phyloP scores from a whole-genome alignment of 2,113 vertebrate genomes.

The Taxidea taxus region DNA sequence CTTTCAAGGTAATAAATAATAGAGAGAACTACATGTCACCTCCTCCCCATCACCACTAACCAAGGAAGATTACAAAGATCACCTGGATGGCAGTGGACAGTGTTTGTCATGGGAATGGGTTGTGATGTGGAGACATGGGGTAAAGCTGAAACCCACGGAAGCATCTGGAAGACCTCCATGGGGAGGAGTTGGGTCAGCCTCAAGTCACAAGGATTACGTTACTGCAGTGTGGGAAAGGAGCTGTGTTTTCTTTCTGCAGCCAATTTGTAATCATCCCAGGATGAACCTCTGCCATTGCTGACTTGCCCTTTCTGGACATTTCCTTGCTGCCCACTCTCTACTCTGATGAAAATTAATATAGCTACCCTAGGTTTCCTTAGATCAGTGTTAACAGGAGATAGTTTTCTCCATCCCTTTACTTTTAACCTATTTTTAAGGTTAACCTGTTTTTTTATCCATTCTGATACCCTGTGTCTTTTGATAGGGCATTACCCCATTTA shows the following conservation, averaged over 20 bases:
- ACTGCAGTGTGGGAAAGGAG: not conserved
- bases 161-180: not conserved
- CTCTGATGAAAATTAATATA: not conserved
- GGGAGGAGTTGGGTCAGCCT: not conserved
- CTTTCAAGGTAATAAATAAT: not conserved
- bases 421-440: not conserved
- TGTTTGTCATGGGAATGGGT: not conserved
- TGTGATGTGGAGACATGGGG: not conserved
- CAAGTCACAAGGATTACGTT: not conserved
- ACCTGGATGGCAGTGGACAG: rapidly evolving
- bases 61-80: not conserved
- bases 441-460: too few relatives aligned
- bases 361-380: not conserved
- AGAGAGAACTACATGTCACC: not conserved
- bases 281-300: not conserved
- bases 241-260: not conserved
- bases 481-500: too few relatives aligned
- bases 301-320: not conserved
- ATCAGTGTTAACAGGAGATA: not conserved
- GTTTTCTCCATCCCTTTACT: not conserved
- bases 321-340: not conserved
- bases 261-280: not conserved
- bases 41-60: not conserved
- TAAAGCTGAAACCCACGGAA: not conserved
- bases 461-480: too few relatives aligned